These are phyloP conservation scores for Lycaena phlaeas DNA, from an alignment of 2,888 invertebrate genomes.

Conservation along the genomic window DNA sequence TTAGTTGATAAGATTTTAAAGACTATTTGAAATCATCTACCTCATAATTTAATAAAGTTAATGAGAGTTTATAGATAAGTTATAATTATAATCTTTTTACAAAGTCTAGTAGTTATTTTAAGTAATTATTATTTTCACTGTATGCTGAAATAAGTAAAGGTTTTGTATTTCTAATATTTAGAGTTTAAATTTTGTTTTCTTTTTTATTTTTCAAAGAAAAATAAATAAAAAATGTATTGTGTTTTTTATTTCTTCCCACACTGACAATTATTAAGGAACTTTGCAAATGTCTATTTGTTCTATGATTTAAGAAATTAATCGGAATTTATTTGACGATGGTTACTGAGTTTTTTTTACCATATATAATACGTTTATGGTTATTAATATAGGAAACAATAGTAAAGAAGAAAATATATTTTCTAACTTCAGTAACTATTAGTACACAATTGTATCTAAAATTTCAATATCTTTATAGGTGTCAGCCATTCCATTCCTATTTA, in stretches of 20 bases:
- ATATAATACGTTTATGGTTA: too few relatives aligned
- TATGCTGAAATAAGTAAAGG: constrained; percentile 48
- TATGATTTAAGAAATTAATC: too few relatives aligned
- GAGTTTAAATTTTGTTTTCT: constrained; percentile 66
- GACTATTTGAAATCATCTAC: constrained; percentile 71
- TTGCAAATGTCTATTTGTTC: neutral
- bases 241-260: constrained; percentile 23
- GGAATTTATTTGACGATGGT: too few relatives aligned
- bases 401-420: too few relatives aligned
- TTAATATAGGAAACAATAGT: too few relatives aligned
- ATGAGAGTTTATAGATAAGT: constrained; percentile 59
- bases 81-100: constrained; percentile 51
- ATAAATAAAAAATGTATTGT: constrained; percentile 42
- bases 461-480: too few relatives aligned
- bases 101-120: constrained; percentile 51
- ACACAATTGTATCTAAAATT: too few relatives aligned
- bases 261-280: constrained; percentile 11
- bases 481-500: too few relatives aligned
- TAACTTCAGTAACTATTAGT: too few relatives aligned
- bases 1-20: constrained; percentile 53
- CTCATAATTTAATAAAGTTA: constrained; percentile 66
- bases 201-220: constrained; percentile 64
- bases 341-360: too few relatives aligned
- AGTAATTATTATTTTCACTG: constrained; percentile 30
- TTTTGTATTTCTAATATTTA: constrained; percentile 54